phyloP scores from a whole-genome alignment of 2,888 invertebrate species.

The Megamerina dolium region DNA sequence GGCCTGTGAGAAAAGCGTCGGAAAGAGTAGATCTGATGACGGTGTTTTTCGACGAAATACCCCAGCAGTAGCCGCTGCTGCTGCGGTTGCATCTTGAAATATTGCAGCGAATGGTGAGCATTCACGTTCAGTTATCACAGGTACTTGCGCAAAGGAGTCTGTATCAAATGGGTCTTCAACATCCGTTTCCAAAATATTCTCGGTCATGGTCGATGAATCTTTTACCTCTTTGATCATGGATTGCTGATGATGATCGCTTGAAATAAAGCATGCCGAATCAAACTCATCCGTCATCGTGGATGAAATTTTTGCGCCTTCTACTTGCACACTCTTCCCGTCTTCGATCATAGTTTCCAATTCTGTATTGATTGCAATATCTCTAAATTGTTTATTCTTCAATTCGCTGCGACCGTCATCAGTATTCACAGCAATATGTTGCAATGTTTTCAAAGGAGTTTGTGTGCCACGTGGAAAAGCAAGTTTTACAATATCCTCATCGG shows the following conservation, averaged over 20 bases:
- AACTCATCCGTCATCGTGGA: too few relatives aligned
- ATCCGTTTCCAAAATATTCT: not conserved
- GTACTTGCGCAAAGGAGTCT: slow-evolving; percentile 4
- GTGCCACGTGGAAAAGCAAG: slow-evolving; percentile 40
- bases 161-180: slow-evolving; percentile 2
- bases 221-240: too few relatives aligned
- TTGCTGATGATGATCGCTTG: too few relatives aligned
- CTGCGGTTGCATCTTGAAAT: slow-evolving; percentile 22
- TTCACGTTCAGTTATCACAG: slow-evolving; percentile 29
- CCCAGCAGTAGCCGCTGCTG: slow-evolving; percentile 11
- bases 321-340: too few relatives aligned
- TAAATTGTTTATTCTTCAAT: not conserved
- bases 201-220: not conserved
- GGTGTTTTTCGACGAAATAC: not conserved
- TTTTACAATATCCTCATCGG: slow-evolving; percentile 26
- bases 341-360: not conserved
- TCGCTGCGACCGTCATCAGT: slow-evolving; percentile 11
- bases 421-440: slow-evolving; percentile 7
- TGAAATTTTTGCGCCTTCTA: too few relatives aligned
- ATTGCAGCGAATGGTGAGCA: slow-evolving; percentile 31
- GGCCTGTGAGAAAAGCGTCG: slow-evolving; percentile 36
- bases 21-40: slow-evolving; percentile 33
- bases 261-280: too few relatives aligned
- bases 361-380: not conserved
- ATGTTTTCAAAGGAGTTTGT: slow-evolving; percentile 29